Evolutionary conservation across 2,888 invertebrate species (phyloP).

Genomic region (Ommatoiulus sabulosus): DNA sequence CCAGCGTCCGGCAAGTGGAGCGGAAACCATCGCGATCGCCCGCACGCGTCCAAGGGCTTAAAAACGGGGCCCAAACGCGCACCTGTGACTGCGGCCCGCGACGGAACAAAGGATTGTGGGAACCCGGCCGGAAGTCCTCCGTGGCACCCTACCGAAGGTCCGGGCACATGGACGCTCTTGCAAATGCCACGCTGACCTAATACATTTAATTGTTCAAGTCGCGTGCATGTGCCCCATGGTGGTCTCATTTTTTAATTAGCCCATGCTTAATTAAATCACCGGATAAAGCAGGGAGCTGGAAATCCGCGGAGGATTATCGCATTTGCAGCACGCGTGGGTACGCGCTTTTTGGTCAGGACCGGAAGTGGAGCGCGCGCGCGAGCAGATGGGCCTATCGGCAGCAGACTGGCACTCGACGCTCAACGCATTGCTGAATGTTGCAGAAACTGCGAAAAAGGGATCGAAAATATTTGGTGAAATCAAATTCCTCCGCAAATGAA

Average conservation of each 20-base stretch:
- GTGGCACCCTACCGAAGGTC: too few relatives aligned
- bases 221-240: slow-evolving; percentile 10
- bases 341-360: background rate
- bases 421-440: background rate
- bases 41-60: too few relatives aligned
- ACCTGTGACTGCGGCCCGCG: background rate
- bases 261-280: background rate
- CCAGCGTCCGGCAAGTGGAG: background rate
- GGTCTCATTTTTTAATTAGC: background rate
- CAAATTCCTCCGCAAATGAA: too few relatives aligned
- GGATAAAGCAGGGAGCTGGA: background rate
- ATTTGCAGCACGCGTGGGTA: background rate
- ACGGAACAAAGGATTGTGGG: slow-evolving; percentile 15
- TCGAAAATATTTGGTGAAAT: too few relatives aligned
- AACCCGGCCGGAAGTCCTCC: background rate
- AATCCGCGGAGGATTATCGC: background rate
- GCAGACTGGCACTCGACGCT: background rate
- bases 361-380: background rate
- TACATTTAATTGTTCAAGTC: background rate
- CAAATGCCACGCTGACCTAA: too few relatives aligned
- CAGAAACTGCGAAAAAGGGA: background rate
- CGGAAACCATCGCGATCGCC: background rate
- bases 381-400: background rate
- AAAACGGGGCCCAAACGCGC: background rate
- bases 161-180: background rate